These are phyloP conservation scores for Seira musarum DNA, from an alignment of 2,888 invertebrate species.

Conservation along the genomic window DNA sequence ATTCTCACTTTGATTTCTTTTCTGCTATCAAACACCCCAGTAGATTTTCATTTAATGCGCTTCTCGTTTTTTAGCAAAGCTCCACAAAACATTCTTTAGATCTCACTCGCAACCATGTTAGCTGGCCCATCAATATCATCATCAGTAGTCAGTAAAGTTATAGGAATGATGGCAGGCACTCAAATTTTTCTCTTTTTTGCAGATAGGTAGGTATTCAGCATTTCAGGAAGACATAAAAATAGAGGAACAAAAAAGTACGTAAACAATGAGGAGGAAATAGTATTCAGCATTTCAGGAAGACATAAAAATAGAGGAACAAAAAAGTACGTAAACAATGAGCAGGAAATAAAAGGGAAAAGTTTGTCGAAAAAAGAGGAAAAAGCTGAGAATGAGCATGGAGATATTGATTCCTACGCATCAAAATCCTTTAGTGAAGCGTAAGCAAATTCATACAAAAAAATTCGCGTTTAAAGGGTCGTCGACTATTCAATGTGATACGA, in stretches of 20 bases:
- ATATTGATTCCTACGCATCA: conserved; percentile 5
- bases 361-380: not conserved
- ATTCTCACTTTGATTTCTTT: not conserved
- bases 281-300: too few species aligned
- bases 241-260: not conserved
- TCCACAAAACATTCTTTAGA: not conserved
- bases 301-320: not conserved
- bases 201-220: too few species aligned
- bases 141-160: not conserved
- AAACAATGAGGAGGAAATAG: not conserved
- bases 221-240: not conserved
- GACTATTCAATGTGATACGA: not conserved
- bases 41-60: not conserved
- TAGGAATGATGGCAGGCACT: not conserved
- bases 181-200: too few species aligned
- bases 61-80: not conserved
- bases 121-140: too few species aligned
- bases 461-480: not conserved
- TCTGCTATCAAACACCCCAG: not conserved
- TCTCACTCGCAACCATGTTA: too few species aligned
- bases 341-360: not conserved
- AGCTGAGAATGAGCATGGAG: not conserved
- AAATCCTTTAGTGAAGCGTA: not conserved
- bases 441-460: not conserved
- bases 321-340: not conserved